Evolutionary conservation across 2,113 vertebrate genomes (phyloP).

Genomic region (Sylvilagus bachmani): DNA sequence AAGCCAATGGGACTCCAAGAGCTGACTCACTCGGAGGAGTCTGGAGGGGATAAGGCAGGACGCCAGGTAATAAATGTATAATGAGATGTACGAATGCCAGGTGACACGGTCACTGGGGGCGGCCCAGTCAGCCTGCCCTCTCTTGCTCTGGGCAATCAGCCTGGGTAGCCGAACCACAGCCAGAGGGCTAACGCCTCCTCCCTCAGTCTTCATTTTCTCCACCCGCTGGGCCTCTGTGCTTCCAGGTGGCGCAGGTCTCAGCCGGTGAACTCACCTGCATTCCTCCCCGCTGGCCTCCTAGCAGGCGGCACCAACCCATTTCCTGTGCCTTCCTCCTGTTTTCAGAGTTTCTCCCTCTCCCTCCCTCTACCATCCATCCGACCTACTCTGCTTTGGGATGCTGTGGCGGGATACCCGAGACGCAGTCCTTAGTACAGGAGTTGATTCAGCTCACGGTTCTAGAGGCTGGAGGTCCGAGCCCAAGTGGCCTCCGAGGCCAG

Average conservation of each 20-base stretch:
- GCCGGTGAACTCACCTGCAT: neutral
- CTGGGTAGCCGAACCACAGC: neutral
- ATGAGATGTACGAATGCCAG: neutral
- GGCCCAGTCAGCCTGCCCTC: neutral
- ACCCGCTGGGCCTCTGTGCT: neutral
- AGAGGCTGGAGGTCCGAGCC: neutral
- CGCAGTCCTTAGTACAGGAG: neutral
- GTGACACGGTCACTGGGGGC: neutral
- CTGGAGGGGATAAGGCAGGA: neutral
- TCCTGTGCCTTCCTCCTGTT: neutral
- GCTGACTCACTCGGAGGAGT: slow-evolving; percentile 3
- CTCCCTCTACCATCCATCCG: neutral
- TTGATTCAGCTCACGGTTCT: neutral
- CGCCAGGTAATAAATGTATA: neutral
- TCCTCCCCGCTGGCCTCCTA: neutral
- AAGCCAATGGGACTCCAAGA: neutral
- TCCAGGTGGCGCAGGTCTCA: neutral
- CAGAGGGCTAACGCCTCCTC: neutral
- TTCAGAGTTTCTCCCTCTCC: neutral
- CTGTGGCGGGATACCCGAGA: neutral
- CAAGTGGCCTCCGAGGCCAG: neutral
- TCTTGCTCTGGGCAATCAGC: neutral
- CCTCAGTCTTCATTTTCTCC: neutral
- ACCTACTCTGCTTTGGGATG: neutral
- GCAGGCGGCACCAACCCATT: neutral